phyloP scores from a whole-genome alignment of 1,140 invertebrate species.

The Nymphalis io region DNA sequence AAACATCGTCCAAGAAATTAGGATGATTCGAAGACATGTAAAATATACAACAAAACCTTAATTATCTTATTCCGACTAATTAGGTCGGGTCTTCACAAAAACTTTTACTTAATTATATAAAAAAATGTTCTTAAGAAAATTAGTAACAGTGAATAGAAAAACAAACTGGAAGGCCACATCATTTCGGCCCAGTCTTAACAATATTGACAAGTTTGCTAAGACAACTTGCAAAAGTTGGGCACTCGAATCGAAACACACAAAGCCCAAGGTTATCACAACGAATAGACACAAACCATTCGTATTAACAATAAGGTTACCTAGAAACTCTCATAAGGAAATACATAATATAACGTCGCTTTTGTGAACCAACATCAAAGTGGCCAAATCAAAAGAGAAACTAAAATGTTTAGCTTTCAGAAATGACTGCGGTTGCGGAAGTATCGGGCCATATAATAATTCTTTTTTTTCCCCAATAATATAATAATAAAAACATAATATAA shows the following conservation, averaged over 20 bases:
- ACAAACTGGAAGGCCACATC: conserved; percentile 33
- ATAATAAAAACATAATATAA: not conserved
- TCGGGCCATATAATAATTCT: not conserved
- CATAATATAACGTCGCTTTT: conserved; percentile 35
- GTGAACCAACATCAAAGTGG: conserved; percentile 44
- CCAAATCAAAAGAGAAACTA: conserved; percentile 41
- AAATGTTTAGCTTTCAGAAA: conserved; percentile 25
- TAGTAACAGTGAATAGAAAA: not conserved
- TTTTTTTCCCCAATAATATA: not conserved
- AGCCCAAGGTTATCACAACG: conserved; percentile 6
- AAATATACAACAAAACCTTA: too few relatives aligned
- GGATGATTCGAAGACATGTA: too few relatives aligned
- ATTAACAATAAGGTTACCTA: conserved; percentile 35
- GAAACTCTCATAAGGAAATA: conserved; percentile 34
- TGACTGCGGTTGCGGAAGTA: conserved; percentile 15
- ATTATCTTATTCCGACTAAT: too few relatives aligned
- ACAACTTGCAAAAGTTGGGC: conserved; percentile 20
- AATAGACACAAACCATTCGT: conserved; percentile 33
- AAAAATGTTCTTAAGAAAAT: not conserved
- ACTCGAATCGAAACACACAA: not conserved
- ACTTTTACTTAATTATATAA: too few relatives aligned
- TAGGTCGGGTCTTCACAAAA: too few relatives aligned
- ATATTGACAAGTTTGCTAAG: conserved; percentile 39
- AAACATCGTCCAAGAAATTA: too few relatives aligned
- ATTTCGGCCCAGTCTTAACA: conserved; percentile 29